Evolutionary conservation across 2,888 invertebrate genomes (phyloP).

Genomic region (Scaeva pyrastri): DNA sequence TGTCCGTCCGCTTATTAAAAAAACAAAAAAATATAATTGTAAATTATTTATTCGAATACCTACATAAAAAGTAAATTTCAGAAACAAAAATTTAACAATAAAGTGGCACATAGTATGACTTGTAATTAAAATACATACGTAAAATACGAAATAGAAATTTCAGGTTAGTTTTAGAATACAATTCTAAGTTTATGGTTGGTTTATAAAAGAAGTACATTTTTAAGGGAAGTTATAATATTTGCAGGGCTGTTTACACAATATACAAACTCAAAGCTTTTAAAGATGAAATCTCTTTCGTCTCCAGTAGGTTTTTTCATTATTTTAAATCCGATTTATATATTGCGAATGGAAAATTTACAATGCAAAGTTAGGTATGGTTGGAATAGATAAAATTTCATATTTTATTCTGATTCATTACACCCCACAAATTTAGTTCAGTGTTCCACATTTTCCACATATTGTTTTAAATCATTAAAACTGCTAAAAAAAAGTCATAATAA

Average conservation of each 20-base stretch:
- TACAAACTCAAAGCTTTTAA: not conserved
- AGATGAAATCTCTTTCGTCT: not conserved
- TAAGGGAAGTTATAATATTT: not conserved
- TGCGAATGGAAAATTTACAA: too few species aligned
- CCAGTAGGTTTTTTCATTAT: too few species aligned
- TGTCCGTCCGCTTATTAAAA: conserved; percentile 64
- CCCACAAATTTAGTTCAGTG: too few species aligned
- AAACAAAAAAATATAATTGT: not conserved
- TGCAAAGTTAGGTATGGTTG: too few species aligned
- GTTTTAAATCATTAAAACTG: too few species aligned
- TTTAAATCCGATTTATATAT: too few species aligned
- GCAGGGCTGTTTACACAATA: conserved; percentile 1
- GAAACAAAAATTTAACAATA: conserved; percentile 1
- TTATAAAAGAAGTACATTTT: not conserved
- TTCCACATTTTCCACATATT: too few species aligned
- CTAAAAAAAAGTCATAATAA: too few species aligned
- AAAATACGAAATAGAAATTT: conserved; percentile 18
- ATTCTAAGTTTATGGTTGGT: conserved; percentile 10
- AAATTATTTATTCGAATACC: conserved; percentile 27
- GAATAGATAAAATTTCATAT: too few species aligned
- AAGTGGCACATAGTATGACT: conserved; percentile 40
- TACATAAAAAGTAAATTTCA: not conserved
- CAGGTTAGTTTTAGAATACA: conserved; percentile 17
- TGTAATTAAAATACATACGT: conserved; percentile 22
- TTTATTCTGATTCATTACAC: too few species aligned